Base-by-base conservation (phyloP, 1,140 invertebrate genomes). In the Tetragonula clypearis region DNA sequence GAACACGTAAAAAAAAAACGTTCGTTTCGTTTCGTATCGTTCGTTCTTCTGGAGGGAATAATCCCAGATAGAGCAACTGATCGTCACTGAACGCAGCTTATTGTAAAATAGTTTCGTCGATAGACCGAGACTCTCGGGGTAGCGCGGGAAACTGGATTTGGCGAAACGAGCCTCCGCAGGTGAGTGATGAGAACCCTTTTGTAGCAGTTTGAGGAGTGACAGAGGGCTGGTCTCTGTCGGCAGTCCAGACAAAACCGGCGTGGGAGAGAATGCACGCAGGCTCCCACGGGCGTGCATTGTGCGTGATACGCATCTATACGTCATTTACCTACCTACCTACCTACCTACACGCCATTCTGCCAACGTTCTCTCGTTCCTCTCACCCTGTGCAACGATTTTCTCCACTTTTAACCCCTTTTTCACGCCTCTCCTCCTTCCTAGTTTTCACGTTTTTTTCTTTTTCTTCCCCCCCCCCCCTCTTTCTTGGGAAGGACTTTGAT, bases 231-330 rank as follows among this genome's bases (percentile, higher is more conserved):
- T 79, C 86, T 79, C 82, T 74, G 84, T 75, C 88, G 81, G 87
- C 85, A 85, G 90, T 85, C 86, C 90, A 90, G 92, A 93, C 91
- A 92, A 93, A 92, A 93, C 90, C 89, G 90, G 93, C 93, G 93
- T 94, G 93, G 93, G 93, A 94, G 93, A 93, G 92, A 92, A 92
- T 81, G 90, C 92, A 89, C 89, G 89, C 92, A 87, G 88, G 93
- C 89, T 94, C 94, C 91, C 94, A 94, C 94, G 92, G 93, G 91
- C 89, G 89, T 92, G 92, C 92, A 92, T 94, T 94, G 92, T 94
- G 91, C 91, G 91, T 91, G 93, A 93, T 93, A 94, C 92, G 91
- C 92, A 94, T 94, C 93, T 94, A 88, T 90, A 92, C 93, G 92
- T 92, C 93, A 93, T 93, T 93, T 94, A 93, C 92, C 88, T 93